Evolutionary conservation across 1,140 invertebrate genomes (phyloP).

Genomic region (Drosophila punjabiensis): DNA sequence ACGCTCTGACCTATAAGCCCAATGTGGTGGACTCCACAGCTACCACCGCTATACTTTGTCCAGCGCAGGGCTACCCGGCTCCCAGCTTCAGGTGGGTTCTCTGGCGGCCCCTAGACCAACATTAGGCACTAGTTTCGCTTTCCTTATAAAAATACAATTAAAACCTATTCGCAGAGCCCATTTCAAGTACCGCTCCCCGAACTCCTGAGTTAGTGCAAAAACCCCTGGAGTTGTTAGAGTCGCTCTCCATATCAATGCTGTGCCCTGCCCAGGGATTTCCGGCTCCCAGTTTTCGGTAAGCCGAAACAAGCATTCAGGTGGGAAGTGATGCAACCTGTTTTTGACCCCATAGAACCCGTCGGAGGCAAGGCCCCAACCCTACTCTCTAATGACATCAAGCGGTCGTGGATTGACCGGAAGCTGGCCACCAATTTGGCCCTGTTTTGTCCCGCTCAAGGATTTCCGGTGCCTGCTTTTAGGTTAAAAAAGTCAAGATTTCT

Average conservation of each 20-base stretch:
- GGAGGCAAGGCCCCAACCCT: constrained; percentile 90
- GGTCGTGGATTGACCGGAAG: constrained; percentile 86
- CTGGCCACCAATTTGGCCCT: constrained; percentile 55
- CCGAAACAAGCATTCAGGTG: constrained; percentile 60
- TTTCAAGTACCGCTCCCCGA: constrained; percentile 87
- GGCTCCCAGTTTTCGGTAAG: constrained; percentile 85
- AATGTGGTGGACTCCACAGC: constrained; percentile 56
- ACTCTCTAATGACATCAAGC: constrained; percentile 87
- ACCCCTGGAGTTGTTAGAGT: constrained; percentile 63
- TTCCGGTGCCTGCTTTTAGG: constrained; percentile 89
- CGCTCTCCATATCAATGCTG: constrained; percentile 86
- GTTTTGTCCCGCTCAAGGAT: constrained; percentile 89
- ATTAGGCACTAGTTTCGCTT: constrained; percentile 24
- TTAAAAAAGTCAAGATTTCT: constrained; percentile 82
- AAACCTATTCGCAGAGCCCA: constrained; percentile 86
- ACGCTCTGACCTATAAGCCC: constrained; percentile 73
- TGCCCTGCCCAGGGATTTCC: constrained; percentile 90
- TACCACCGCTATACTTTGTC: constrained; percentile 87
- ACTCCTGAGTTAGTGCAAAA: constrained; percentile 64
- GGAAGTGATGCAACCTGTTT: neutral
- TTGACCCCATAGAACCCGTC: constrained; percentile 87
- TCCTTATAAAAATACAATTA: neutral
- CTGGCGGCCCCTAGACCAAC: constrained; percentile 48
- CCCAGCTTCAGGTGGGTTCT: constrained; percentile 88
- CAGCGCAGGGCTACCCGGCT: constrained; percentile 90